phyloP scores from a whole-genome alignment of 2,888 invertebrate genomes.

The Helicoverpa assulta region DNA sequence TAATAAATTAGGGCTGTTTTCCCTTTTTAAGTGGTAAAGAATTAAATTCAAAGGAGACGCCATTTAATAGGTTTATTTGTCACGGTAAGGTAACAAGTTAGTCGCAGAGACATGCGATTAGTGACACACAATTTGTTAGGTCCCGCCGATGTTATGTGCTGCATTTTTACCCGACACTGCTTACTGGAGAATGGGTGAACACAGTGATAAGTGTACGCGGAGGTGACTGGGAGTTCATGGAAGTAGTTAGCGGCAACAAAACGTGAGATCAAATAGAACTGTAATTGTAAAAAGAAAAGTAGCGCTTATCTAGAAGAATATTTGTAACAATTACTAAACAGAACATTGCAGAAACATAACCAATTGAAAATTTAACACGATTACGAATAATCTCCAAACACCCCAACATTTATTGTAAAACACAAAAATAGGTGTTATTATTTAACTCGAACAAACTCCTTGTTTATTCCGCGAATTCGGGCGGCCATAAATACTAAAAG shows the following conservation, averaged over 20 bases:
- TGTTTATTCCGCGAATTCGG: conserved; percentile 38
- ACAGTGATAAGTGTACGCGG: conserved; percentile 1
- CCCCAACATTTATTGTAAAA: conserved; percentile 38
- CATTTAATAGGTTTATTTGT: conserved; percentile 29
- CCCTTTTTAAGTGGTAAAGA: neutral
- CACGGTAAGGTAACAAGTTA: conserved; percentile 28
- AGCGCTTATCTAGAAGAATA: neutral
- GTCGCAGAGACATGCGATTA: conserved; percentile 51
- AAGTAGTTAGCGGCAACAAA: neutral
- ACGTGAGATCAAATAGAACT: neutral
- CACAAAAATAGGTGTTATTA: conserved; percentile 51
- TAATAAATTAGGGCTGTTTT: neutral
- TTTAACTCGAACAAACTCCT: conserved; percentile 42
- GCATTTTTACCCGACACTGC: conserved; percentile 35
- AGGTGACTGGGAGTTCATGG: conserved; percentile 1
- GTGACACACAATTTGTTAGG: conserved; percentile 53
- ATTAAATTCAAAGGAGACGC: neutral
- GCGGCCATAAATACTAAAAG: conserved; percentile 52
- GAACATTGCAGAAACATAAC: neutral
- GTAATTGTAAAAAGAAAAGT: neutral
- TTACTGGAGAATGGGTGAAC: neutral
- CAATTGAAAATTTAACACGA: conserved; percentile 24
- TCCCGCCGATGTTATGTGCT: conserved; percentile 27
- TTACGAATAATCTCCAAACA: conserved; percentile 25
- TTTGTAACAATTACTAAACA: neutral